Percentiles rank a stretch among this genome's conserved stretches.
These are phyloP conservation scores for Patagioenas fasciata DNA, from an alignment of 2,113 vertebrate genomes.

Conservation along the genomic window DNA sequence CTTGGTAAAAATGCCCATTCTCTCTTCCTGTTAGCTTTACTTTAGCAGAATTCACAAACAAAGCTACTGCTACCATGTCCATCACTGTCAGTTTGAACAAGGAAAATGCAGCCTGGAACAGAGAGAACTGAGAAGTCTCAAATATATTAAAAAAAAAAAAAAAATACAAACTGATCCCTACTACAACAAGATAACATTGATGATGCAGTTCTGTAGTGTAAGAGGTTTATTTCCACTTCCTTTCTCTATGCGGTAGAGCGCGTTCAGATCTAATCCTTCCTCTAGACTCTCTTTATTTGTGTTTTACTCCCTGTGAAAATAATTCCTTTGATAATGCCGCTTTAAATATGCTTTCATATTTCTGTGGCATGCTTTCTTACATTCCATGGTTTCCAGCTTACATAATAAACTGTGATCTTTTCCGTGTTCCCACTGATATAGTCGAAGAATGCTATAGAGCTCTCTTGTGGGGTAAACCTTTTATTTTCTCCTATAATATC, in stretches of 20 bases:
- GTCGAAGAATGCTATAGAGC: background rate
- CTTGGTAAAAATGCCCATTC: background rate
- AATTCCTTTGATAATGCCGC: background rate
- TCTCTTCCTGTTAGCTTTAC: background rate
- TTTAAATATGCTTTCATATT: background rate
- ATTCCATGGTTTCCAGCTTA: background rate
- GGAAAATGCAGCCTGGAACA: background rate
- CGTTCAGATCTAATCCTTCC: background rate
- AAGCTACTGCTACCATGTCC: background rate
- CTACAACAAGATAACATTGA: background rate
- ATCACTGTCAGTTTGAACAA: background rate
- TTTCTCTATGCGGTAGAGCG: background rate
- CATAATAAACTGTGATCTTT: background rate
- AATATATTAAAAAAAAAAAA: background rate
- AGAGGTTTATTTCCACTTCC: background rate
- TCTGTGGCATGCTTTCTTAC: background rate
- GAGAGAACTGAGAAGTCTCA: background rate
- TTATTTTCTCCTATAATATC: background rate
- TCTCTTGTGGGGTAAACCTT: accelerated
- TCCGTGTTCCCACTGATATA: accelerated
- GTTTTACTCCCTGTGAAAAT: background rate
- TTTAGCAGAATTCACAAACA: background rate
- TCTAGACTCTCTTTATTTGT: background rate
- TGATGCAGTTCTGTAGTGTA: background rate
- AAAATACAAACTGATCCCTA: background rate